Evolutionary conservation across 2,888 invertebrate species (phyloP), one percentile per base, ranked within the genome.

Genomic region (Drosophila subsilvestris): DNA sequence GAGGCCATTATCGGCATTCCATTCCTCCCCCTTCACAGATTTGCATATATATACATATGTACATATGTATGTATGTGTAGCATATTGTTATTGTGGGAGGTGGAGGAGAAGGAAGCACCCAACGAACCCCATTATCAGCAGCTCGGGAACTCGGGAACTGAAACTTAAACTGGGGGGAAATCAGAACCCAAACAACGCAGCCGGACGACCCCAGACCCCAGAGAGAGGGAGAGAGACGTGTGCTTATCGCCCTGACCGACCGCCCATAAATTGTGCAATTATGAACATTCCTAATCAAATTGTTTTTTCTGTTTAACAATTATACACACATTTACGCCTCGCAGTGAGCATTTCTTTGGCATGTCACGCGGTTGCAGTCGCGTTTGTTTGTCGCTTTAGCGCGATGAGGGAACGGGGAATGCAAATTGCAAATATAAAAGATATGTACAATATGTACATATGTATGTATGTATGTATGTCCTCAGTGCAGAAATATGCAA

Each of bases 341-440:
- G 44, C 20, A 42, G 42, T 50, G 67, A 53, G 63, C 62, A 68
- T 74, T 79, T 73, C 65, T 74, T 76, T 80, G 68, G 71, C 75
- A 74, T 80, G 84, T 83, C 83, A 83, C 80, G 78, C 71, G 71
- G 71, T 43, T 54, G 69, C 37, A 53, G 59, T 69, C 49, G 80
- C 77, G 42, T 66, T 63, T 70, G 72, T 61, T 63, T 66, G 57
- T 55, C 63, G 65, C 66, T n/a, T 45, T 43, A 29, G 51, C 14
- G n/a, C 37, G 7, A n/a, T 42, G 67, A 44, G 53, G 27, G 58
- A 50, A 56, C 55, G 61, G 58, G 62, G 75, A 73, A 78, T 75
- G 79, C 71, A 75, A 83, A 80, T 77, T 60, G 77, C 51, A 63
- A 74, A 60, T 69, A 63, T 48, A 59, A 69, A 77, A 71, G 60